Evolutionary conservation across 2,888 invertebrate genomes (phyloP), one percentile per base, ranked within the genome.

Genomic region (Beris morrisii): DNA sequence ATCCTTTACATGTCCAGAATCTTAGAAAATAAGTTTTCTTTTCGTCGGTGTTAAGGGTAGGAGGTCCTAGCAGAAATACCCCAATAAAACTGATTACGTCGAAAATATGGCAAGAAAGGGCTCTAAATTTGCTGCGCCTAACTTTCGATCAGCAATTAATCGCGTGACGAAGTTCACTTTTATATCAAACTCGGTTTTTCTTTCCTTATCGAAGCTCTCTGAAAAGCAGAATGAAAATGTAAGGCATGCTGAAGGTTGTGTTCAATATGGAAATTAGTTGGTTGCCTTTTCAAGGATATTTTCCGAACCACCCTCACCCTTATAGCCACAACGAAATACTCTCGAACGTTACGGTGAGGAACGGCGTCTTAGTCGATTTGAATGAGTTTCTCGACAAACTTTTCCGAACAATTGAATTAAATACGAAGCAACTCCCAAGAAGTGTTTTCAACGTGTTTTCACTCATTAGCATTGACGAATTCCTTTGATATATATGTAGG

Each of bases 381-480:
- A 48, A 15, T 48, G 48, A 48, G 6, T 48, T 48, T 12, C 22
- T 22, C 31, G 31, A n/a, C 55, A 32, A 55, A 55, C 32, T 55
- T 55, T 55, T 6, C 32, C 22, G 11, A 55, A 32, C 55, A 55
- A 55, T 55, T 55, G 55, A 55, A 38, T 55, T 32, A 55, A 55
- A 55, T 32, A 32, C 32, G 55, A 55, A 55, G 55, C 4, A 55
- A 55, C 38, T 55, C 11, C 2, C 5, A 55, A 38, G 38, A 38
- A 55, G 32, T 55, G 55, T 55, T 55, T 52, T 22, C 12, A 52
- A 28, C 52, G 22, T 22, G 52, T 52, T 22, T 32, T 55, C 15
- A 12, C 55, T 55, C 55, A 55, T 55, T 55, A 55, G 31, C 55
- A 55, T 55, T 55, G 32, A 55, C 31, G 55, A 15, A n/a, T 55